Evolutionary conservation across 2,797 vertebrate species (phyloP).

Genomic region (Protonibea diacanthus): DNA sequence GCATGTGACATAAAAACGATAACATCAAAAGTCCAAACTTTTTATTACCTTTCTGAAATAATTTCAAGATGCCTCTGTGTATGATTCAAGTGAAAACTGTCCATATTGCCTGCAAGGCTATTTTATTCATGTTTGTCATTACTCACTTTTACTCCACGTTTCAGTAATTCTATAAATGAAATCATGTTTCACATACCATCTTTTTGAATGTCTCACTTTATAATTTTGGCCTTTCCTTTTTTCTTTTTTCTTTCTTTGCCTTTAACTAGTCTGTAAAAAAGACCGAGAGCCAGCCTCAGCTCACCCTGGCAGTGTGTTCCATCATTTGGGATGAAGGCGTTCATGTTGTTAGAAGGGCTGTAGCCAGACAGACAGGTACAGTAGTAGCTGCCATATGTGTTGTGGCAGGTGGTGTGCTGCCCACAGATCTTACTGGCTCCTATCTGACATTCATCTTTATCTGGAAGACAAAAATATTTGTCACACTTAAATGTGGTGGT

Average conservation of each 20-base stretch:
- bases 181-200: not conserved
- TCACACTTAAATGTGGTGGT: too few relatives aligned
- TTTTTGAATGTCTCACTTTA: not conserved
- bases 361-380: slow-evolving; percentile 92
- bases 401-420: slow-evolving; percentile 90
- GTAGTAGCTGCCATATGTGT: slow-evolving; percentile 93
- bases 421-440: slow-evolving; percentile 91
- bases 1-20: not conserved
- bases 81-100: too few relatives aligned
- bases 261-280: not conserved
- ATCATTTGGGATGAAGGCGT: slow-evolving; percentile 94
- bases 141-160: not conserved
- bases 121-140: not conserved
- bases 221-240: not conserved
- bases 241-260: not conserved
- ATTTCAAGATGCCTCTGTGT: not conserved
- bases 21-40: not conserved
- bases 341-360: slow-evolving; percentile 91
- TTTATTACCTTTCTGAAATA: not conserved
- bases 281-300: not conserved
- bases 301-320: slow-evolving; percentile 94
- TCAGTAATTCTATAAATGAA: not conserved
- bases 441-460: slow-evolving; percentile 83
- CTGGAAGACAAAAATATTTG: slow-evolving; percentile 40
- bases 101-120: too few relatives aligned